Base-by-base conservation (phyloP, 2,113 vertebrate genomes). In the Spea multiplicata region DNA sequence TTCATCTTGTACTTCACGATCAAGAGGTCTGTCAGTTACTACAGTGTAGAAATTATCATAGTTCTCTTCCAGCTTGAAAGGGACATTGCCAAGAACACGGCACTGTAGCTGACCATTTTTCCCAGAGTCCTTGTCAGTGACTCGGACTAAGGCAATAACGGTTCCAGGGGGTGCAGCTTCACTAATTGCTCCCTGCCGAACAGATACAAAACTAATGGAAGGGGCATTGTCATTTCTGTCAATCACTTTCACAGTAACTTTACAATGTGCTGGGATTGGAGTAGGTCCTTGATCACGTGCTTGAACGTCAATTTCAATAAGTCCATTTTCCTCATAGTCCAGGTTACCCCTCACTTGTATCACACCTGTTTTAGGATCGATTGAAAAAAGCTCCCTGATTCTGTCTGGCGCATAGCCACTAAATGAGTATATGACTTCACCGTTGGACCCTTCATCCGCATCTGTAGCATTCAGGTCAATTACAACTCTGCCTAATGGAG, bases 141-240 rank as follows among this genome's bases (percentile, higher is more conserved):
- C 97, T 78, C 97, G 88, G 57, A 99, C 97, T 70, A 99, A 87
- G 73, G 97, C 97, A 82, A 99, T 97, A 84, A 99, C 96, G 0
- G 97, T 98, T 83, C 96, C 96, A 0, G 96, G 93, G 50, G 96
- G 93, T 75, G 96, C 95, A 59, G 96, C 95, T 86, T 99, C 97
- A n/a, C 97, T 98, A 87, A 99, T 93, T 70, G 96, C 96, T 88
- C 97, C 97, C 89, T 99, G 97, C 85, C 96, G 94, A 84, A 99
- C 96, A 0, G 97, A 98, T 82, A 99, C 96, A 82, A 99, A 97
- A 83, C 94, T 93, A 83, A 99, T 97, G 78, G 93, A 93, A 52
- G 97, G 97, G 46, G 95, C 97, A 79, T 99, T 99, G 92, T 99
- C 97, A 55, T 99, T 99, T 81, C 93, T 95, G 88, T 99, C 97